Conservation (phyloP, 2,888 invertebrate genomes). For the Hypselothyrea guttata region DNA sequence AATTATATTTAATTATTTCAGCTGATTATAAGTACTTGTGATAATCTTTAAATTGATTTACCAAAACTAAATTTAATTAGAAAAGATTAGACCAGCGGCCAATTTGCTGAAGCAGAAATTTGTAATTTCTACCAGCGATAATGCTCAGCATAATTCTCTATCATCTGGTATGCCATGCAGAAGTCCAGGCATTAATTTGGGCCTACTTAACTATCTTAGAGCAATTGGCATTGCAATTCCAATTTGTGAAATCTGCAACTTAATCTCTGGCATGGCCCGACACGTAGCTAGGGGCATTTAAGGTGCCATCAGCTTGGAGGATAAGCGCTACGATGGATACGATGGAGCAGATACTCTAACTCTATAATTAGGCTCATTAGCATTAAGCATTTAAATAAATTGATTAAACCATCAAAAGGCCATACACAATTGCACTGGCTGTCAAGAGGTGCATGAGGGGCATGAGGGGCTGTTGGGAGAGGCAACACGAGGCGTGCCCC, state of each 20-base stretch:
- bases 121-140: too few relatives aligned
- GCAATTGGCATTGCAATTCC: not conserved
- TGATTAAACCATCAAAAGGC: conserved; percentile 53
- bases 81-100: too few relatives aligned
- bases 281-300: conserved; percentile 12
- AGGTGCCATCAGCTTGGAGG: conserved; percentile 30
- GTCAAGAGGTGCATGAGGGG: conserved; percentile 1
- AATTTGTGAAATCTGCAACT: conserved; percentile 1
- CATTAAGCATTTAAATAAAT: conserved; percentile 54
- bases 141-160: too few relatives aligned
- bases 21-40: too few relatives aligned
- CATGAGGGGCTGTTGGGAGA: too few relatives aligned
- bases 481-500: not conserved
- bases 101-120: too few relatives aligned
- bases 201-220: not conserved
- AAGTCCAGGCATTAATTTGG: not conserved
- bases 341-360: conserved; percentile 27
- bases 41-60: too few relatives aligned
- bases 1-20: too few relatives aligned
- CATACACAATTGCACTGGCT: conserved; percentile 11
- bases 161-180: not conserved
- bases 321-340: conserved; percentile 38
- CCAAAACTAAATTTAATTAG: too few relatives aligned
- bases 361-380: conserved; percentile 52
- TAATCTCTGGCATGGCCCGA: not conserved